phyloP scores from a whole-genome alignment of 2,888 invertebrate species.

The Hirtodrosophila confusa region DNA sequence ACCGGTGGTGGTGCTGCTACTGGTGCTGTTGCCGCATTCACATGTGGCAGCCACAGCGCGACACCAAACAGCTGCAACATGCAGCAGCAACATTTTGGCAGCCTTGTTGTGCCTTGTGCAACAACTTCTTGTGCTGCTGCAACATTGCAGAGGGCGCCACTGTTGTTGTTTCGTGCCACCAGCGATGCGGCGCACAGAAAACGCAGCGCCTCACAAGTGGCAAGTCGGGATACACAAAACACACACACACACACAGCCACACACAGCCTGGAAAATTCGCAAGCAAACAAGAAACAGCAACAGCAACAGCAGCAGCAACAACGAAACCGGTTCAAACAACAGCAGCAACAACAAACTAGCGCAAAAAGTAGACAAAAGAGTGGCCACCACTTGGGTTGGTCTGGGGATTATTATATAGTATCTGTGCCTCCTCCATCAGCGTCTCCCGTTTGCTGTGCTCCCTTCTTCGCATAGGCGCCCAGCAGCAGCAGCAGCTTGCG shows the following conservation, averaged over 20 bases:
- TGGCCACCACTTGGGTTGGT: constrained; percentile 45
- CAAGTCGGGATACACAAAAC: constrained; percentile 48
- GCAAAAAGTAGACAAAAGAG: constrained; percentile 74
- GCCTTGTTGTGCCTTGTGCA: constrained; percentile 37
- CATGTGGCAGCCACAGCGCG: constrained; percentile 52
- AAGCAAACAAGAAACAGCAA: constrained; percentile 59
- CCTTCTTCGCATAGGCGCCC: constrained; percentile 57
- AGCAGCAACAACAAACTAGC: constrained; percentile 57
- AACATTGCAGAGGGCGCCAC: constrained; percentile 81
- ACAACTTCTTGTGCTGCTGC: constrained; percentile 74
- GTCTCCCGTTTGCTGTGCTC: constrained; percentile 58
- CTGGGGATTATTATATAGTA: constrained; percentile 7
- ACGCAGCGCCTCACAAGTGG: constrained; percentile 38
- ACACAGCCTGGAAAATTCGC: constrained; percentile 70
- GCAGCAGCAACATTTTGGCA: constrained; percentile 62
- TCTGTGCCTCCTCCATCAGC: constrained; percentile 10
- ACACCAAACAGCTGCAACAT: constrained; percentile 70
- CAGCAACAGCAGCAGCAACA: constrained; percentile 32
- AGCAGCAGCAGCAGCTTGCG: constrained; percentile 36
- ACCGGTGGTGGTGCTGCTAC: constrained; percentile 5
- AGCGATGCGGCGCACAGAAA: constrained; percentile 79
- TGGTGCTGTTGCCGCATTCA: constrained; percentile 35
- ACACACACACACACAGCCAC: constrained; percentile 23
- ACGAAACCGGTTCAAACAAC: constrained; percentile 26
- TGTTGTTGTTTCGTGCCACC: constrained; percentile 84